Percentiles rank a stretch among this genome's conserved stretches.
These are phyloP conservation scores for Rhea pennata DNA, from an alignment of 2,113 vertebrate genomes.

Conservation along the genomic window DNA sequence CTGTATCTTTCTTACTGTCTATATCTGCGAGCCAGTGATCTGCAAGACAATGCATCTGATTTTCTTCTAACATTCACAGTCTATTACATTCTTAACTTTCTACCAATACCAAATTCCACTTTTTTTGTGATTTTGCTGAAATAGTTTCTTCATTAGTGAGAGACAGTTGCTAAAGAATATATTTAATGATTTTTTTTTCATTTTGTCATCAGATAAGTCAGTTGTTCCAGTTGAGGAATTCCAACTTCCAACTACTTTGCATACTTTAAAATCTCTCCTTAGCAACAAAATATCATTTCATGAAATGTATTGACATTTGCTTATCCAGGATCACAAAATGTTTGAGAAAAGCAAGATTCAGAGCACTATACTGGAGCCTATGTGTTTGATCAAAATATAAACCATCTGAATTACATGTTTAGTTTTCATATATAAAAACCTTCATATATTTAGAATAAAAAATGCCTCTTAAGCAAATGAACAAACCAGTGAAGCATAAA, in stretches of 20 bases:
- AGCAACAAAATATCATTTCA: slow-evolving; percentile 32
- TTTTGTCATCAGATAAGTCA: slow-evolving; percentile 37
- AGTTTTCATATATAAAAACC: not conserved
- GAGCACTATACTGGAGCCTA: not conserved
- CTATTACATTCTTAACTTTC: not conserved
- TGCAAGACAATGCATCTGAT: not conserved
- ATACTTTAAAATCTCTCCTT: not conserved
- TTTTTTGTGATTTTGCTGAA: not conserved
- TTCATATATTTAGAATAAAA: not conserved
- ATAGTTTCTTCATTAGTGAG: not conserved
- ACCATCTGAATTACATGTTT: not conserved
- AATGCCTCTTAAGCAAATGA: not conserved
- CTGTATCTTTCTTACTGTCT: not conserved
- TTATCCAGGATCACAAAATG: not conserved
- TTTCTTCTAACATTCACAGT: not conserved
- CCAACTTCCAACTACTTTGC: not conserved
- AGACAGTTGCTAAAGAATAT: not conserved
- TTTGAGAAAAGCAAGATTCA: not conserved
- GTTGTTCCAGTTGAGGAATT: slow-evolving; percentile 10
- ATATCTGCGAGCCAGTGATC: not conserved
- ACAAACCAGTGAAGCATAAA: not conserved
- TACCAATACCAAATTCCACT: not conserved
- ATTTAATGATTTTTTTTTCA: not conserved
- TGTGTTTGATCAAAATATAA: not conserved
- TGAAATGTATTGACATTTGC: slow-evolving; percentile 1